Base-by-base conservation (phyloP, 2,797 vertebrate genomes). In the Xenopus petersii region DNA sequence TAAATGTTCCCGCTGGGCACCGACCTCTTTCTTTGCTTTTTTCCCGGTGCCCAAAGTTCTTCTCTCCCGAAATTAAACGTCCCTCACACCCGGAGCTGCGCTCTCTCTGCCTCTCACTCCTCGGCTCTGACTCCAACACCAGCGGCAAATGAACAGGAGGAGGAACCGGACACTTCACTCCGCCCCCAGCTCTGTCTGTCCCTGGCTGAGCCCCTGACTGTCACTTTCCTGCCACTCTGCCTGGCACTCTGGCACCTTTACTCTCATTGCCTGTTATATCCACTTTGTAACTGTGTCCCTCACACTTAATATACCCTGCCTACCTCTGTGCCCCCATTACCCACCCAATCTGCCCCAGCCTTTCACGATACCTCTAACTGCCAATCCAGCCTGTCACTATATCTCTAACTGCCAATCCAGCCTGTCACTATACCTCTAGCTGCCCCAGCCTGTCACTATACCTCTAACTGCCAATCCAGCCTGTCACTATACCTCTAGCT, bases 61-160 rank as follows among this genome's bases (percentile, higher is more conserved):
- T 9, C 36, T 9, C 36, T 9, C 36, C 36, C 36, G 36, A 7
- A 4, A 7, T 9, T 42, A 6, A 42, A 9, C 9, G 15, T 48
- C 5, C 15, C 42, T 21, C 63, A n/a, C 42, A 21, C 10, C 2
- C 42, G 48, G 63, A 11, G 49, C 49, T 51, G 11, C 49, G 49
- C 36, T 46, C 64, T 46, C 64, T 24, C 3, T 62, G 60, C 60
- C 60, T 62, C 60, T 13, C 60, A 33, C 12, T 5, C 49, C 49
- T 4, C 2, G 4, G 2, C 49, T 51, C 49, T 51, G 36, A 4
- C 49, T 51, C 6, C 49, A 51, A 15, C 11, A 51, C 5, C 21
- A 66, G 63, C 75, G 51, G 64, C 56, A 62, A 30, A 46, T 46
- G 64, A 21, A 56, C 33, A 33, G 64, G 75, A 46, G 63, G 70